Conservation (phyloP, 2,113 vertebrate genomes). For the Toxotes jaculatrix region DNA sequence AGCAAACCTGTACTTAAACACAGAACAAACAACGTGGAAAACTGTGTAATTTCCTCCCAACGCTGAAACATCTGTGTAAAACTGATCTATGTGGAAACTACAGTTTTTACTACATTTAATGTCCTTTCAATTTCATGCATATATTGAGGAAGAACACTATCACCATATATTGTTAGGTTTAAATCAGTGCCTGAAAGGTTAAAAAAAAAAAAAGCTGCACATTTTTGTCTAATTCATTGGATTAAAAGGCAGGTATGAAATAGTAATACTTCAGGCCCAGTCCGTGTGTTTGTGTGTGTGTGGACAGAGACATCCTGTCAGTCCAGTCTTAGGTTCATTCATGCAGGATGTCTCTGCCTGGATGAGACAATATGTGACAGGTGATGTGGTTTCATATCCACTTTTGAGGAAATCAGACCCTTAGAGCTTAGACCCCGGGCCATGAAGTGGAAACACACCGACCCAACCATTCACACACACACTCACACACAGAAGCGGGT, state of each 20-base stretch:
- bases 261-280: slow-evolving; percentile 25
- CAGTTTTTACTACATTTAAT: background rate
- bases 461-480: slow-evolving; percentile 17
- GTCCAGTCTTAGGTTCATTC: slow-evolving; percentile 39
- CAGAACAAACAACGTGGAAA: background rate
- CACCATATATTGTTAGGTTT: background rate
- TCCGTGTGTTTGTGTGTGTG: slow-evolving; percentile 23
- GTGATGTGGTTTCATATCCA: slow-evolving; percentile 67
- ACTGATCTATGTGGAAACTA: background rate
- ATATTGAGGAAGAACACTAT: background rate
- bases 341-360: slow-evolving; percentile 42
- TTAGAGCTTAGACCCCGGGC: slow-evolving; percentile 44
- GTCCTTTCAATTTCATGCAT: background rate
- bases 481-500: slow-evolving; percentile 16
- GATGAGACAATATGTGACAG: slow-evolving; percentile 67
- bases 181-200: background rate
- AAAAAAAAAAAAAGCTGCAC: background rate
- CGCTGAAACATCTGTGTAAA: background rate
- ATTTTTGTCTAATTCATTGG: slow-evolving; percentile 10
- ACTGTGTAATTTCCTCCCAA: slow-evolving; percentile 5
- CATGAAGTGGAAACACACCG: slow-evolving; percentile 45
- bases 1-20: slow-evolving; percentile 35
- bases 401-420: slow-evolving; percentile 65
- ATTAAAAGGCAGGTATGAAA: slow-evolving; percentile 44
- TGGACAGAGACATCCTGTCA: background rate